A percentile compares a stretch with the other conserved stretches of the same genome.
Conservation (phyloP, 2,888 invertebrate species). For the Archips crataeganus region DNA sequence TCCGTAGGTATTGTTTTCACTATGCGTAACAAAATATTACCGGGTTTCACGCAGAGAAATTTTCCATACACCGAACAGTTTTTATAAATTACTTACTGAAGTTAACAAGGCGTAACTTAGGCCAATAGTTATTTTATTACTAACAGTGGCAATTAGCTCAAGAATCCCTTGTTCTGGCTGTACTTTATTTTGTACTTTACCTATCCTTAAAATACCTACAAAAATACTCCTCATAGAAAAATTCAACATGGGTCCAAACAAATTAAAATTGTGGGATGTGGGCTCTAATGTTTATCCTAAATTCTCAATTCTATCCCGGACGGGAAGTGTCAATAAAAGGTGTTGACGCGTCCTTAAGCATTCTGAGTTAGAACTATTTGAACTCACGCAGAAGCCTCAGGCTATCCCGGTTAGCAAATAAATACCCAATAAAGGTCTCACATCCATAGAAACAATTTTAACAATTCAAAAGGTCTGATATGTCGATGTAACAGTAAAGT, state of each 20-base stretch:
- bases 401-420: conserved; percentile 15
- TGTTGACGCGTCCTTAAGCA: not conserved
- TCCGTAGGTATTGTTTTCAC: too few relatives aligned
- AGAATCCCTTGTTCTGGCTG: too few relatives aligned
- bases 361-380: conserved; percentile 5
- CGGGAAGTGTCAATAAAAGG: not conserved
- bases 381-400: not conserved
- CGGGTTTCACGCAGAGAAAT: not conserved
- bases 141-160: too few relatives aligned
- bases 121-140: too few relatives aligned
- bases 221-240: too few relatives aligned
- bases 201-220: too few relatives aligned
- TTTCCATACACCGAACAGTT: too few relatives aligned
- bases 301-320: not conserved
- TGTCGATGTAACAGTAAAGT: conserved; percentile 35
- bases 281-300: not conserved
- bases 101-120: too few relatives aligned
- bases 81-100: too few relatives aligned
- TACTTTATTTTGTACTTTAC: too few relatives aligned
- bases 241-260: too few relatives aligned
- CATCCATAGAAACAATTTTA: conserved; percentile 28
- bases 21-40: not conserved
- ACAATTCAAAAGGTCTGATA: conserved; percentile 32
- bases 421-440: conserved; percentile 20
- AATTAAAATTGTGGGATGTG: not conserved